Evolutionary conservation across 2,113 vertebrate genomes (phyloP).

Genomic region (Sus scrofa): DNA sequence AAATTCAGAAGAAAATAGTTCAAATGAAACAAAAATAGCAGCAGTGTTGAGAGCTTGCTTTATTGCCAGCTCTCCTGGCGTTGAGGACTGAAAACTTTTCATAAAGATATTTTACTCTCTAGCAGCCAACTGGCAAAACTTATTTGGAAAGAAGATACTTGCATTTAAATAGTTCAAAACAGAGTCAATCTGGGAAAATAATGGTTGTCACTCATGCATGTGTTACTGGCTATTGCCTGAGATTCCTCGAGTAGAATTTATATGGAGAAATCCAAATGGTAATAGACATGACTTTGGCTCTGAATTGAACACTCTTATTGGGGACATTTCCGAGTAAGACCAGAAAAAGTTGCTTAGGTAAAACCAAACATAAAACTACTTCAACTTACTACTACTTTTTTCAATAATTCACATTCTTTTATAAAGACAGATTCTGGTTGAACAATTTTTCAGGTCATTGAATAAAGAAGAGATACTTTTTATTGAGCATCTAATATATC

Average conservation of each 20-base stretch:
- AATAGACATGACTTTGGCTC: background rate
- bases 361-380: constrained; percentile 15
- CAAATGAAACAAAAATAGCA: background rate
- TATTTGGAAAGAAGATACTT: background rate
- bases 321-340: background rate
- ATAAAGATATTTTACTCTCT: background rate
- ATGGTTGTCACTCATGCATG: background rate
- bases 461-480: background rate
- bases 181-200: background rate
- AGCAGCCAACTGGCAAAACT: background rate
- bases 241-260: background rate
- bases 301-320: background rate
- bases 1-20: background rate
- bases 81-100: background rate
- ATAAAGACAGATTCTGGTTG: background rate
- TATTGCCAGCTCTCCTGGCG: background rate
- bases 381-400: background rate
- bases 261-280: background rate
- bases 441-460: background rate
- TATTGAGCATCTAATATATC: background rate
- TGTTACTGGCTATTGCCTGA: background rate
- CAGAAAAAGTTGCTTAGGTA: background rate
- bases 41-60: background rate
- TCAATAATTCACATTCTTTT: background rate
- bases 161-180: background rate